Conservation (phyloP, 2,113 vertebrate species). For the Solea solea region DNA sequence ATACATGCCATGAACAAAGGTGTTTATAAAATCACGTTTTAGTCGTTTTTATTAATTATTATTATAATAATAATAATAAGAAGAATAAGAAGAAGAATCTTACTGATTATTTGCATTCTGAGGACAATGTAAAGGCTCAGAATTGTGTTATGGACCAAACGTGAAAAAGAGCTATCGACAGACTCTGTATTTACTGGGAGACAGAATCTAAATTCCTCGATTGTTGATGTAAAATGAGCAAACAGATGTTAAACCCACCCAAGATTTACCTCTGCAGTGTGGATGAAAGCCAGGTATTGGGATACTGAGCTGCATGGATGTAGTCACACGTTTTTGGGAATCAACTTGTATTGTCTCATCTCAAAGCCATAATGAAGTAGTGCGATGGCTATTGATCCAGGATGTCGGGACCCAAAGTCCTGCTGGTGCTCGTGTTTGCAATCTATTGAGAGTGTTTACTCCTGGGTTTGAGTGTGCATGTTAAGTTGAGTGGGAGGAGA, state of each 20-base stretch:
- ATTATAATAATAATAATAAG: no score
- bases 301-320: constrained; percentile 1
- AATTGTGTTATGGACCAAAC: no score
- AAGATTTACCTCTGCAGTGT: constrained; percentile 9
- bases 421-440: constrained; percentile 28
- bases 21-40: no score
- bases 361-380: constrained; percentile 19
- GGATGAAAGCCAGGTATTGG: not conserved
- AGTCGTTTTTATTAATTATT: no score
- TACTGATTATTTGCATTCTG: no score
- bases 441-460: constrained; percentile 37
- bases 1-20: no score
- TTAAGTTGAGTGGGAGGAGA: constrained; percentile 16
- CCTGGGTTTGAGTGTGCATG: constrained; percentile 35
- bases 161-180: not conserved
- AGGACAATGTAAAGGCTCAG: no score
- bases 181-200: not conserved
- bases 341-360: constrained; percentile 18
- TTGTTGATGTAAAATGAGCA: constrained; percentile 13
- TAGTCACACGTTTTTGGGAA: not conserved
- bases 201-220: constrained; percentile 38
- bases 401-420: constrained; percentile 7
- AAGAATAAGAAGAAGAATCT: no score
- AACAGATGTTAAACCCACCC: constrained; percentile 11
- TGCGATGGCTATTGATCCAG: constrained; percentile 43